Base-by-base conservation (phyloP, 2,888 invertebrate genomes). In the Tenthredo distinguenda region DNA sequence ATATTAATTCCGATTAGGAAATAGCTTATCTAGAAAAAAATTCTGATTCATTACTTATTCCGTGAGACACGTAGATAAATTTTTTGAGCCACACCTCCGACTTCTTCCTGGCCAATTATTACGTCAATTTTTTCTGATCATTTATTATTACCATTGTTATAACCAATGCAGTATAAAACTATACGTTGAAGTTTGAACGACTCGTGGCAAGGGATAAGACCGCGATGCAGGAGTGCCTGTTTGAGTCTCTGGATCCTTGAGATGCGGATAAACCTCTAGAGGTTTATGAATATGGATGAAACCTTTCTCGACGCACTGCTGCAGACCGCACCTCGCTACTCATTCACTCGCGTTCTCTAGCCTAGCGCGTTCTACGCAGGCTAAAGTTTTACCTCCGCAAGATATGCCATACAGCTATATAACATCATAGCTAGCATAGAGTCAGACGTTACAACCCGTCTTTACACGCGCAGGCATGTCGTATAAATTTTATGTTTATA, bases 221-320 rank as follows among this genome's bases (percentile, higher is more conserved):
- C 47, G 47, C 43, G 68, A 43, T 83, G 68, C 83, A 71, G 47
- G 68, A 83, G 47, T 83, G 71, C 83, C 83, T 83, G 43, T 65
- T 83, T 71, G 31, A 12, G 68, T 83, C 89, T 88, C 85, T 88
- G 88, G 90, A 92, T 92, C 92, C 92, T 93, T 92, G 92, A 91
- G 90, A 91, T 88, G 88, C 87, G 89, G 88, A 89, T 88, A 90
- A 88, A 89, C 89, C 89, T 91, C 89, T 88, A 81, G 88, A 87
- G 89, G 90, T 89, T 92, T 92, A 93, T 93, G 92, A 93, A 93
- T 93, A 93, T 92, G 92, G 91, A 93, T 93, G 92, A 91, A 83
- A 91, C 90, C 90, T 91, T 91, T 92, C 91, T 90, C 91, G 90
- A 90, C 89, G 91, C 83, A 83, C 68, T 81, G 62, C 79, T 68